Conservation (phyloP, 2,113 vertebrate genomes). For the Zeus faber region DNA sequence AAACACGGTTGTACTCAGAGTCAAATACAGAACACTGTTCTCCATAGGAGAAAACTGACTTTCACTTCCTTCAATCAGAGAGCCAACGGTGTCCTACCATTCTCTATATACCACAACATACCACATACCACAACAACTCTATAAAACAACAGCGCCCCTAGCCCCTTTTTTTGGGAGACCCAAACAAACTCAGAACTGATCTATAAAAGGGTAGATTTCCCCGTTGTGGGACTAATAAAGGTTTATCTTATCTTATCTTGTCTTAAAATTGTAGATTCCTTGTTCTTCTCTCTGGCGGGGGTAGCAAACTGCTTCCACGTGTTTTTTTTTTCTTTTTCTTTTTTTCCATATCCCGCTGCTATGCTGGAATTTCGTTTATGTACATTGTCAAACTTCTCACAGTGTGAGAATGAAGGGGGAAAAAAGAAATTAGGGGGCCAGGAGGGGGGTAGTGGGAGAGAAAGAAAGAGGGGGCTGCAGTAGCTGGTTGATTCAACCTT, state of each 20-base stretch:
- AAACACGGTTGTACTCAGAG: too few relatives aligned
- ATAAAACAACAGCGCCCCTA: too few relatives aligned
- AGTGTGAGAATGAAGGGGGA: slow-evolving; percentile 68
- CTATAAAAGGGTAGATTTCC: slow-evolving; percentile 49
- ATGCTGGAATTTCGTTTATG: slow-evolving; percentile 73
- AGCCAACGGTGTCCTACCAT: too few relatives aligned
- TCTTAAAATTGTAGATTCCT: slow-evolving; percentile 48
- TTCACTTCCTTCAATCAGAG: too few relatives aligned
- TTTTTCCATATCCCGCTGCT: slow-evolving; percentile 68
- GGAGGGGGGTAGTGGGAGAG: slow-evolving; percentile 34
- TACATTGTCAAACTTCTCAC: slow-evolving; percentile 74
- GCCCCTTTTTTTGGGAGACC: too few relatives aligned
- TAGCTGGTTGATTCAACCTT: slow-evolving; percentile 24
- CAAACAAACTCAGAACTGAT: slow-evolving; percentile 52
- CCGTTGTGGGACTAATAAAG: too few relatives aligned
- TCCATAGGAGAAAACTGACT: too few relatives aligned
- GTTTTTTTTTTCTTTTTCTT: slow-evolving; percentile 55
- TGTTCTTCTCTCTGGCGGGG: slow-evolving; percentile 47
- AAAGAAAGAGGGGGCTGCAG: slow-evolving; percentile 17
- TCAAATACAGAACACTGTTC: too few relatives aligned
- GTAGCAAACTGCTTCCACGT: slow-evolving; percentile 68
- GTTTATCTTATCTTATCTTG: too few relatives aligned
- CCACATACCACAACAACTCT: too few relatives aligned
- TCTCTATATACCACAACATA: too few relatives aligned
- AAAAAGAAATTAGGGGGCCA: slow-evolving; percentile 22